Conservation (phyloP, 2,888 invertebrate species). For the Perithous albicinctus region DNA sequence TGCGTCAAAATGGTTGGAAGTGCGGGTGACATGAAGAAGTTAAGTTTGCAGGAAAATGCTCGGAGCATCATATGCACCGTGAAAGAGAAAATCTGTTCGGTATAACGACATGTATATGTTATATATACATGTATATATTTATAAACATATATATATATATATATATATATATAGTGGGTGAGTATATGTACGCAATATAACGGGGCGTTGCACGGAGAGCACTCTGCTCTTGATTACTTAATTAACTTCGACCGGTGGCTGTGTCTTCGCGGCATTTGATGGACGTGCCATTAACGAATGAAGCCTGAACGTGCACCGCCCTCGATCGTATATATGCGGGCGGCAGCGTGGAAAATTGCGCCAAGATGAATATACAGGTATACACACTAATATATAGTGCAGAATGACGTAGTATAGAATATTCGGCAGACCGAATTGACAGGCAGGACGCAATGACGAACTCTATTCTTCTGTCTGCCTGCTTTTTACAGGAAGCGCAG, state of each 20-base stretch:
- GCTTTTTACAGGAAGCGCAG: neutral
- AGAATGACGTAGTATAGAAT: neutral
- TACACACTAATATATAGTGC: neutral
- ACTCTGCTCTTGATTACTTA: constrained; percentile 68
- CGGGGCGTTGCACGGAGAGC: constrained; percentile 40
- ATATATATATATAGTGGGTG: neutral
- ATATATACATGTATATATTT: constrained; percentile 7
- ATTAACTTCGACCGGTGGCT: constrained; percentile 67
- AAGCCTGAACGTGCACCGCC: constrained; percentile 39
- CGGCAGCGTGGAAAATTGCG: constrained; percentile 53
- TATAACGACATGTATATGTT: constrained; percentile 9
- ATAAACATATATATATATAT: neutral
- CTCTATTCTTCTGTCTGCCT: constrained; percentile 16
- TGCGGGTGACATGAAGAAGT: constrained; percentile 59
- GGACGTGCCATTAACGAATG: constrained; percentile 67
- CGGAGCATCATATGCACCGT: constrained; percentile 29
- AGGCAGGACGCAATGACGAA: constrained; percentile 37
- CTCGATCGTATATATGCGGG: constrained; percentile 9
- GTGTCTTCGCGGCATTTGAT: constrained; percentile 64
- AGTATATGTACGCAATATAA: constrained; percentile 10
- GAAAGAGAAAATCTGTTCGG: constrained; percentile 30
- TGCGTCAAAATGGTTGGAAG: constrained; percentile 43
- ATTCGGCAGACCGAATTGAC: constrained; percentile 25
- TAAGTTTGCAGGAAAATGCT: constrained; percentile 33
- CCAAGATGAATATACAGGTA: constrained; percentile 44